Conservation (phyloP, 2,888 invertebrate species). For the Acanthosepion pharaonis region DNA sequence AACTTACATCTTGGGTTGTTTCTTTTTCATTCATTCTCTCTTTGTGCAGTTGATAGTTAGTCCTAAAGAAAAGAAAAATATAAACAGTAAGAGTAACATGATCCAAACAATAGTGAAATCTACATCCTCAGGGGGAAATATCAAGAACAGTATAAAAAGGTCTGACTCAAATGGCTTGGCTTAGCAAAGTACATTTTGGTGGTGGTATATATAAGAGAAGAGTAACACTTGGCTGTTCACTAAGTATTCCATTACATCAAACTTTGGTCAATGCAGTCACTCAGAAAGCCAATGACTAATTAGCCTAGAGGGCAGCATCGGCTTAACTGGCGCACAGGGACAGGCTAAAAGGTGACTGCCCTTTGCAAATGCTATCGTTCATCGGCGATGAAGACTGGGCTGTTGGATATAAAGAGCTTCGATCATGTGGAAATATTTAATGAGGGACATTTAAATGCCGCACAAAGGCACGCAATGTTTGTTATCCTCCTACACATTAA, state of each 20-base stretch:
- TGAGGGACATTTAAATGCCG: constrained; percentile 33
- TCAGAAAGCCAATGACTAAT: constrained; percentile 33
- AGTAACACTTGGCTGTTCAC: neutral
- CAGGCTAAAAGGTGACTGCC: constrained; percentile 33
- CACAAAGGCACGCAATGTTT: constrained; percentile 7
- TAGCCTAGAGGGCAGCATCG: neutral
- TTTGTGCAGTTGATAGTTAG: too few species aligned
- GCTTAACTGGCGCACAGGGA: constrained; percentile 33
- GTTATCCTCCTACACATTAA: neutral
- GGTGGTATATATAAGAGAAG: neutral
- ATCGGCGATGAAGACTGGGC: neutral
- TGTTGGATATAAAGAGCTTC: neutral
- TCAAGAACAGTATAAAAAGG: neutral
- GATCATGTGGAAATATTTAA: constrained; percentile 2
- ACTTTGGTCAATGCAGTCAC: constrained; percentile 33
- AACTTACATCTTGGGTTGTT: too few species aligned
- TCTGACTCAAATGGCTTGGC: neutral
- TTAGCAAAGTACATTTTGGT: neutral
- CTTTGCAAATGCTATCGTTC: constrained; percentile 33
- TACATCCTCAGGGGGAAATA: neutral
- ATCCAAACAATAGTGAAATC: neutral
- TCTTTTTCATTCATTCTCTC: too few species aligned
- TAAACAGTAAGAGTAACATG: too few species aligned
- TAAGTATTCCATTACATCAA: constrained; percentile 33
- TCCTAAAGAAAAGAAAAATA: too few species aligned